Evolutionary conservation across 1,140 invertebrate species (phyloP).

Genomic region (Drosophila cardini): DNA sequence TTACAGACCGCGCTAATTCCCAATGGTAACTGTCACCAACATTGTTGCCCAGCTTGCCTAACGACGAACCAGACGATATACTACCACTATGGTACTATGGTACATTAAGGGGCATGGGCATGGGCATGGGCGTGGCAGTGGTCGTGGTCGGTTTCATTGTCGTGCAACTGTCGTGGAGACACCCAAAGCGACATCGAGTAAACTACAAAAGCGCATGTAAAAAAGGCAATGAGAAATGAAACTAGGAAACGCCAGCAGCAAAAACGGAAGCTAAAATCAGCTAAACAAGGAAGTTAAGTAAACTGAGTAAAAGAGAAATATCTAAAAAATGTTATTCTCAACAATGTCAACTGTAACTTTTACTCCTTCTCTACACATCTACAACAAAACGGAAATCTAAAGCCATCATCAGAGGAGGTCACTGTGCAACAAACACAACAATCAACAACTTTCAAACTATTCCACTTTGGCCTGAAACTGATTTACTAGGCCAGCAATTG

Average conservation of each 20-base stretch:
- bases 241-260: conserved; percentile 43
- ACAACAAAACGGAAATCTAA: no score
- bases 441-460: conserved; percentile 32
- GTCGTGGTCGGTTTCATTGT: conserved; percentile 2
- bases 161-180: conserved; percentile 1
- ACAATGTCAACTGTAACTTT: conserved; percentile 28
- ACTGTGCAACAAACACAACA: conserved; percentile 32
- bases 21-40: conserved; percentile 73
- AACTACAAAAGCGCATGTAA: conserved; percentile 64
- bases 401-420: background rate
- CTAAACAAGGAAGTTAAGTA: conserved; percentile 74
- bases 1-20: conserved; percentile 82
- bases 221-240: conserved; percentile 44
- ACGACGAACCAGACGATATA: background rate
- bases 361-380: background rate
- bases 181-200: conserved; percentile 10
- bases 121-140: conserved; percentile 1
- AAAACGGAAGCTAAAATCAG: conserved; percentile 71
- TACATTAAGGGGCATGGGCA: background rate
- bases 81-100: background rate
- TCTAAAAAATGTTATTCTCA: conserved; percentile 21
- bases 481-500: no score
- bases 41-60: conserved; percentile 36
- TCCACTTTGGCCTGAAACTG: background rate
- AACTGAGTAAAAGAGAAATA: conserved; percentile 67